Percentiles rank a stretch among this genome's conserved stretches.
Evolutionary conservation across 2,888 invertebrate genomes (phyloP).

Genomic region (Campoplex nolae): DNA sequence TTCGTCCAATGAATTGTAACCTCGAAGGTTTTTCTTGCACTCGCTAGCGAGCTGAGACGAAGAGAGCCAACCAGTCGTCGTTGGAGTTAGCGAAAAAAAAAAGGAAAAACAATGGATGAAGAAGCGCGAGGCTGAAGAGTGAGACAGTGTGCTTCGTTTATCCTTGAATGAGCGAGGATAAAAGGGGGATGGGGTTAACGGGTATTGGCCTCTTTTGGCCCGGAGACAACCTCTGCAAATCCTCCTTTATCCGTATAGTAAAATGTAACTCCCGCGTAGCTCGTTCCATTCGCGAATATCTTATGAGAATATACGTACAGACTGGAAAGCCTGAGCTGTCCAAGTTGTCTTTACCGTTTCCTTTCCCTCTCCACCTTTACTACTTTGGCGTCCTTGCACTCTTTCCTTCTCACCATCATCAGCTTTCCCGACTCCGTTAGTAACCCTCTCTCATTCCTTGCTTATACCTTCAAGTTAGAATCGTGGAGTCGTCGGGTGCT

Average conservation of each 20-base stretch:
- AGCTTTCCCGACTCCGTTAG: slow-evolving; percentile 47
- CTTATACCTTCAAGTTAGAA: slow-evolving; percentile 21
- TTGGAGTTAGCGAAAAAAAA: slow-evolving; percentile 42
- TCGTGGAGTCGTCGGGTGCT: slow-evolving; percentile 8
- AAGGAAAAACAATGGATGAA: slow-evolving; percentile 39
- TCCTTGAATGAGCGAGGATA: slow-evolving; percentile 23
- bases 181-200: slow-evolving; percentile 64
- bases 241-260: slow-evolving; percentile 74
- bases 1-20: slow-evolving; percentile 64
- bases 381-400: slow-evolving; percentile 42
- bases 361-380: slow-evolving; percentile 47
- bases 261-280: slow-evolving; percentile 72
- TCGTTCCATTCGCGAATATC: slow-evolving; percentile 75
- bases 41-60: slow-evolving; percentile 54
- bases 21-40: slow-evolving; percentile 60
- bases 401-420: slow-evolving; percentile 56
- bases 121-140: slow-evolving; percentile 55
- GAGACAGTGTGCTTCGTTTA: slow-evolving; percentile 56
- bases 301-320: slow-evolving; percentile 73
- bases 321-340: slow-evolving; percentile 73
- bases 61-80: slow-evolving; percentile 44
- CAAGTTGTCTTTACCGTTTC: slow-evolving; percentile 68
- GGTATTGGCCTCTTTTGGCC: slow-evolving; percentile 78
- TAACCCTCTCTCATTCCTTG: slow-evolving; percentile 25
- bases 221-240: slow-evolving; percentile 79